These are phyloP conservation scores for Drosophila recens DNA, from an alignment of 2,888 invertebrate species.

Conservation along the genomic window DNA sequence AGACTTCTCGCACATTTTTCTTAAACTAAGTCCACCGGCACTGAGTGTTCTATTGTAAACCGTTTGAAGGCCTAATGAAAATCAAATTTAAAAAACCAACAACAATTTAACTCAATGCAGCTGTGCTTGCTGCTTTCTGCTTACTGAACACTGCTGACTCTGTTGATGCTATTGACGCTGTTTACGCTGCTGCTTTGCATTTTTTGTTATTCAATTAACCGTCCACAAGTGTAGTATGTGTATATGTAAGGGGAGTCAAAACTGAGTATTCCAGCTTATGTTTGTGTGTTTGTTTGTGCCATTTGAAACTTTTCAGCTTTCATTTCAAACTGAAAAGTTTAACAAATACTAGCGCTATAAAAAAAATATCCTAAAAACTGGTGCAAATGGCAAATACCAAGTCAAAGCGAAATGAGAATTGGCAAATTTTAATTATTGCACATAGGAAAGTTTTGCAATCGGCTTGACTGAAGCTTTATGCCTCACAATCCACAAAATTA, in stretches of 20 bases:
- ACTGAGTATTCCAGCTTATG: neutral
- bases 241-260: neutral
- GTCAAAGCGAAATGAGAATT: slow-evolving; percentile 32
- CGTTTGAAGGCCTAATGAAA: slow-evolving; percentile 66
- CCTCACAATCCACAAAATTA: slow-evolving; percentile 31
- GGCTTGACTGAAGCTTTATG: slow-evolving; percentile 16
- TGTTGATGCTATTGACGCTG: slow-evolving; percentile 24
- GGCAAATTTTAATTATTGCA: slow-evolving; percentile 46
- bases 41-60: slow-evolving; percentile 61
- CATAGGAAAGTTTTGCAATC: slow-evolving; percentile 45
- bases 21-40: slow-evolving; percentile 23
- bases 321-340: slow-evolving; percentile 39
- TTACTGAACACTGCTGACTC: neutral
- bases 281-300: slow-evolving; percentile 32
- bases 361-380: slow-evolving; percentile 28
- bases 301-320: slow-evolving; percentile 52
- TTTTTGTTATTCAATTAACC: slow-evolving; percentile 72
- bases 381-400: slow-evolving; percentile 28
- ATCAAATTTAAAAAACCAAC: slow-evolving; percentile 48
- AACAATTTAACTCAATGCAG: slow-evolving; percentile 23
- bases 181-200: slow-evolving; percentile 30
- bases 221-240: slow-evolving; percentile 13
- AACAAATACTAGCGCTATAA: slow-evolving; percentile 11
- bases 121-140: slow-evolving; percentile 20
- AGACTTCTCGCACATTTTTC: slow-evolving; percentile 40